These are phyloP conservation scores for Pimpla rufipes DNA, from an alignment of 2,888 invertebrate genomes.

Conservation along the genomic window DNA sequence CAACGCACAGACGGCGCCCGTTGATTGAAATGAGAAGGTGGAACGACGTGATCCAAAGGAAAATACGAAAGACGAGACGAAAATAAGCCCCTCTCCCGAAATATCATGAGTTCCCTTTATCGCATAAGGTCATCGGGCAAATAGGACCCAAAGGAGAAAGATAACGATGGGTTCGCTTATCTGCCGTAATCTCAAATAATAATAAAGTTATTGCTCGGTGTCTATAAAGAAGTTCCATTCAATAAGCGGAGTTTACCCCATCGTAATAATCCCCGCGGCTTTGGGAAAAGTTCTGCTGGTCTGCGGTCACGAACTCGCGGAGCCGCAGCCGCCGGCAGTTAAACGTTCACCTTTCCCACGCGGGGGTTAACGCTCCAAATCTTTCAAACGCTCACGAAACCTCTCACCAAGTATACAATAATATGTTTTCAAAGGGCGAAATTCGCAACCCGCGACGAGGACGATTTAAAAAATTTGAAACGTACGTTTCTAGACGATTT, in stretches of 20 bases:
- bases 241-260: slow-evolving; percentile 59
- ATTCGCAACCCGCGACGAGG: background rate
- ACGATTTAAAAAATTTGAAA: background rate
- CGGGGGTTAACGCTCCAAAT: slow-evolving; percentile 62
- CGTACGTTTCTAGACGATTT: too few relatives aligned
- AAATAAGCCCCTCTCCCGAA: background rate
- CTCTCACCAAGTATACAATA: slow-evolving; percentile 49
- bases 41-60: background rate
- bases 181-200: slow-evolving; percentile 56
- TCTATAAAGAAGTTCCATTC: slow-evolving; percentile 61
- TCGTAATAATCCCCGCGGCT: slow-evolving; percentile 53
- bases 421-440: slow-evolving; percentile 52
- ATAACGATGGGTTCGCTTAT: slow-evolving; percentile 48
- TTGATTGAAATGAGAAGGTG: slow-evolving; percentile 7
- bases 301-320: slow-evolving; percentile 53
- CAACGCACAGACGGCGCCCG: background rate
- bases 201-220: slow-evolving; percentile 54
- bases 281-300: slow-evolving; percentile 43
- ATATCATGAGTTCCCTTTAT: slow-evolving; percentile 10
- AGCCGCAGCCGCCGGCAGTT: slow-evolving; percentile 60
- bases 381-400: slow-evolving; percentile 64
- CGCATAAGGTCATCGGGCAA: background rate
- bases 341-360: slow-evolving; percentile 66
- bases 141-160: background rate
- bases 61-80: background rate